phyloP scores from a whole-genome alignment of 2,888 invertebrate genomes.

The Pycnomerus fuliginosus region DNA sequence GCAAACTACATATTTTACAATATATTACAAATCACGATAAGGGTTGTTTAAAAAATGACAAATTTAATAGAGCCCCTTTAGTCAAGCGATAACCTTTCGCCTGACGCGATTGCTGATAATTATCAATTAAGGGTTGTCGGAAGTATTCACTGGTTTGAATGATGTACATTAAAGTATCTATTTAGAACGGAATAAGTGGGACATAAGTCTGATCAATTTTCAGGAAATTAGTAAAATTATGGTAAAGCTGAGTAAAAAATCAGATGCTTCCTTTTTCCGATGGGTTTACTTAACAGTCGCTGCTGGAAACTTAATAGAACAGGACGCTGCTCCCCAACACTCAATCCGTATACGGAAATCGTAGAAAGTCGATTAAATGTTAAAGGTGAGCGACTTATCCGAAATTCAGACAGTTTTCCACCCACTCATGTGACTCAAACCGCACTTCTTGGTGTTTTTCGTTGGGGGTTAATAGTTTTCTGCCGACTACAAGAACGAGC shows the following conservation, averaged over 20 bases:
- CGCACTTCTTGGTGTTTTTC: conserved; percentile 7
- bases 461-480: too few relatives aligned
- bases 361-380: conserved; percentile 39
- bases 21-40: too few relatives aligned
- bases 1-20: too few relatives aligned
- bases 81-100: too few relatives aligned
- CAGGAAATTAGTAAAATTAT: conserved; percentile 33
- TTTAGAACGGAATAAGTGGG: conserved; percentile 12
- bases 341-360: conserved; percentile 35
- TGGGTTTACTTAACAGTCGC: conserved; percentile 31
- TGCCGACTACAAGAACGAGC: too few relatives aligned
- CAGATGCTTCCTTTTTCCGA: conserved; percentile 29
- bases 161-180: conserved; percentile 13
- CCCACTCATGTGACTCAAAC: conserved; percentile 9
- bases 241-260: conserved; percentile 27
- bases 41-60: too few relatives aligned
- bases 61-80: too few relatives aligned
- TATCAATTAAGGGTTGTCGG: conserved; percentile 11
- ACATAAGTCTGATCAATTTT: conserved; percentile 16
- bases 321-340: conserved; percentile 32
- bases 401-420: conserved; percentile 11
- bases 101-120: too few relatives aligned
- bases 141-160: conserved; percentile 5
- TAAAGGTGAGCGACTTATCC: conserved; percentile 37
- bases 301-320: conserved; percentile 37